Evolutionary conservation across 30 jellyfish, hydroid and myxozoan genomes (phyloP), one percentile per base, ranked within the genome.

Genomic region (Sanderia malayensis): DNA sequence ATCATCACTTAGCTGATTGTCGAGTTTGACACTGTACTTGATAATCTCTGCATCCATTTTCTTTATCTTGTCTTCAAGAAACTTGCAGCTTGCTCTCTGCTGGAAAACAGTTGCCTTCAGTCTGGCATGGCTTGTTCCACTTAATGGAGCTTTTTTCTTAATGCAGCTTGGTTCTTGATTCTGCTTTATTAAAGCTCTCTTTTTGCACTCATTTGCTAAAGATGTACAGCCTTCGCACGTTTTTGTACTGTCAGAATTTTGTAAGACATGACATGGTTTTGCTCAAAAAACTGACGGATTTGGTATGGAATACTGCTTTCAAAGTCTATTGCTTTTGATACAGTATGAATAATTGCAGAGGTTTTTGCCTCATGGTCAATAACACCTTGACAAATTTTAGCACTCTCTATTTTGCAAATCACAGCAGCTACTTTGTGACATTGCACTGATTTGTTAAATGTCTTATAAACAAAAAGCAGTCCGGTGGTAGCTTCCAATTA

Each of bases 1-100:
- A 32, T 75, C 87, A 58, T 6, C 49, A 33, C 80, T 58, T 20
- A 75, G 69, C 53, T 59, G 73, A 58, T 75, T 18, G 33, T 75
- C 87, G 0, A 60, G 28, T 57, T 72, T 75, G 0, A 75, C 49
- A 24, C 61, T 31, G 0, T 46, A 15, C 17, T 75, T 33, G 7
- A 13, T 70, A 59, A 75, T 59, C 71, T 58, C 87, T 41, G 15
- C 11, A 15, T 41, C 55, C 55, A 41, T 41, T 41, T 41, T 15
- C 15, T 41, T 41, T 8, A 41, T 41, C 55, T 41, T 41, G 8
- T 41, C 55, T 41, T 41, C 55, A 41, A 41, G 55, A 41, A 41
- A 15, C 11, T 15, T 41, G 15, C 55, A 41, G 11, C 15, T 41
- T 6, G 55, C 55, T 41, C 55, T 8, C 15, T 41, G 55, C 55